Percentiles rank a stretch among this genome's conserved stretches.
Conservation (phyloP, 92 coral and sea anemone species). For the Muricea muricata region DNA sequence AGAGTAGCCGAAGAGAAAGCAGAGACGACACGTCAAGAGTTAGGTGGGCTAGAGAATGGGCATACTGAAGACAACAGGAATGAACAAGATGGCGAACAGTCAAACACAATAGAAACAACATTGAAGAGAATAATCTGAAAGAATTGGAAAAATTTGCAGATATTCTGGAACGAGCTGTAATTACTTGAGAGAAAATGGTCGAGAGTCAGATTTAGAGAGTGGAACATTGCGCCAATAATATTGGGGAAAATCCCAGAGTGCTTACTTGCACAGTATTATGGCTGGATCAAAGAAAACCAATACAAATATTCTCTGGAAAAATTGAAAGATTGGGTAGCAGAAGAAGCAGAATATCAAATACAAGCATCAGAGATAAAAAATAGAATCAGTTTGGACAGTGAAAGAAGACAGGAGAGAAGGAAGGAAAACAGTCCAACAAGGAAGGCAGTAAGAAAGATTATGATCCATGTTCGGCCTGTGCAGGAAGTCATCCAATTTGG, state of each 20-base stretch:
- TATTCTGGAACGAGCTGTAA: constrained; percentile 16
- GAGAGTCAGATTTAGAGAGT: constrained; percentile 11
- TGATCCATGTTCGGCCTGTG: constrained; percentile 49
- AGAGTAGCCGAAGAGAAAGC: not conserved
- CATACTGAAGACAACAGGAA: not conserved
- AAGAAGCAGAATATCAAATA: constrained; percentile 71
- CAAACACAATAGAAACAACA: not conserved
- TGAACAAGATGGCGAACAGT: not conserved
- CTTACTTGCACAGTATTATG: constrained; percentile 48
- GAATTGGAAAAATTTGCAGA: constrained; percentile 35
- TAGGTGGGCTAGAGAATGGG: not conserved
- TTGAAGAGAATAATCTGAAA: constrained; percentile 60
- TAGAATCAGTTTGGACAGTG: constrained; percentile 20
- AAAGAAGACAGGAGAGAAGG: not conserved
- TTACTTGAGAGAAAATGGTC: constrained; percentile 6
- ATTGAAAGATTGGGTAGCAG: constrained; percentile 61
- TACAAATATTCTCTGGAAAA: constrained; percentile 56
- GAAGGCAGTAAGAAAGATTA: constrained; percentile 23
- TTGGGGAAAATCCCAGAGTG: constrained; percentile 52
- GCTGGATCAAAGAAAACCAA: constrained; percentile 52
- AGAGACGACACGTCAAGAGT: not conserved
- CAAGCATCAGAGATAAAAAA: constrained; percentile 67
- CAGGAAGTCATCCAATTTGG: constrained; percentile 61
- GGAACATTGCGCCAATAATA: not conserved
- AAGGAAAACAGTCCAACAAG: not conserved